phyloP scores from a whole-genome alignment of 2,888 invertebrate genomes.

The Eupithecia pulchellata region DNA sequence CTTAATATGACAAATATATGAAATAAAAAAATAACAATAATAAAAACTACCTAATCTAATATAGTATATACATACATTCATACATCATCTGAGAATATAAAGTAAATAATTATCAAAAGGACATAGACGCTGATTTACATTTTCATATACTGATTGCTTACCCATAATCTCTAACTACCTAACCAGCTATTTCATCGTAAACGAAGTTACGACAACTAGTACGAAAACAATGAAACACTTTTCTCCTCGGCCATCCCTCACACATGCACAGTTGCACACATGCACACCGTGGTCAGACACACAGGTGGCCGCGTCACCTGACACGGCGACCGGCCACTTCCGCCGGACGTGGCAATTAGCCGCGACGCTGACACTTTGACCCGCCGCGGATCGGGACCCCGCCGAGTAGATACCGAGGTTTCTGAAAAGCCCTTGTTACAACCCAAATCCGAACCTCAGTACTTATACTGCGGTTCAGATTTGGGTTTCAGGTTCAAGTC shows the following conservation, averaged over 20 bases:
- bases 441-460: too few relatives aligned
- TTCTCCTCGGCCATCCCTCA: slow-evolving; percentile 11
- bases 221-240: background rate
- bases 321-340: slow-evolving; percentile 80
- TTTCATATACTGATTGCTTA: too few relatives aligned
- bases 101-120: too few relatives aligned
- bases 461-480: background rate
- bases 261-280: slow-evolving; percentile 14
- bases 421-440: too few relatives aligned
- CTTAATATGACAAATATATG: too few relatives aligned
- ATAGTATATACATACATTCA: too few relatives aligned
- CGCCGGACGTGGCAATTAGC: slow-evolving; percentile 83
- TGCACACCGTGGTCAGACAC: slow-evolving; percentile 48
- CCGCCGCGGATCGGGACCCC: slow-evolving; percentile 46
- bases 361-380: slow-evolving; percentile 52
- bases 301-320: slow-evolving; percentile 81
- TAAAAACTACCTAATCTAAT: too few relatives aligned
- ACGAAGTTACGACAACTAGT: background rate
- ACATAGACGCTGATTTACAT: too few relatives aligned
- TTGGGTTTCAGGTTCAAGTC: background rate
- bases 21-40: too few relatives aligned
- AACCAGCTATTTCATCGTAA: background rate
- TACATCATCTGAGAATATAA: too few relatives aligned
- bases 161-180: too few relatives aligned
- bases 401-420: slow-evolving; percentile 36